Evolutionary conservation across 2,113 vertebrate genomes (phyloP).

Genomic region (Dasyurus viverrinus): DNA sequence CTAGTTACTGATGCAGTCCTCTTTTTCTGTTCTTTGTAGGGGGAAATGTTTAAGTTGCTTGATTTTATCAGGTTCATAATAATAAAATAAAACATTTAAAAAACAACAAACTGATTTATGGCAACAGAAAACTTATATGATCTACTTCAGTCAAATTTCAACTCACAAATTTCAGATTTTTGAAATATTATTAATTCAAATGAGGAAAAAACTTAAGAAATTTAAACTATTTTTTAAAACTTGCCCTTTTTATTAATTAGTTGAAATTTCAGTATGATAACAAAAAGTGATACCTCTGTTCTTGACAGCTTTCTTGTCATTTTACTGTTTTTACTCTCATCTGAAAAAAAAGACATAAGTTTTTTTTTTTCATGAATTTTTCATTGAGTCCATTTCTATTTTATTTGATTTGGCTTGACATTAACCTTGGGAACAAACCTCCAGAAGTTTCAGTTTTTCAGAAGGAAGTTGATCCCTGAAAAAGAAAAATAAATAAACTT

Average conservation of each 20-base stretch:
- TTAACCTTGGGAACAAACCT: conserved; percentile 19
- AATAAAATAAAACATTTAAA: not conserved
- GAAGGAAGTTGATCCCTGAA: conserved; percentile 14
- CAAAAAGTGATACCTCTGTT: not conserved
- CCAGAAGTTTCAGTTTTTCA: not conserved
- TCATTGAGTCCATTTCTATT: rapidly evolving
- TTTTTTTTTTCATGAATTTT: not conserved
- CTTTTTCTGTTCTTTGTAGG: not conserved
- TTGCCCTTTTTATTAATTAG: not conserved
- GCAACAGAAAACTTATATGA: not conserved
- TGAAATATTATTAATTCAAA: not conserved
- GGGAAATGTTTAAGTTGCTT: not conserved
- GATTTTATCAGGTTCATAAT: not conserved
- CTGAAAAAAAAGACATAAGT: not conserved
- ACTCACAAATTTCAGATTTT: not conserved
- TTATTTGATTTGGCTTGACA: not conserved
- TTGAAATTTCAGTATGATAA: not conserved
- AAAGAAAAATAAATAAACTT: too few species aligned
- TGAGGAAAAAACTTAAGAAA: not conserved
- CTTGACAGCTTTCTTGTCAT: not conserved
- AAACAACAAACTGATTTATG: not conserved
- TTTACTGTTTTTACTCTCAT: not conserved
- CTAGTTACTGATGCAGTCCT: not conserved
- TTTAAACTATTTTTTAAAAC: not conserved
- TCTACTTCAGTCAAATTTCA: not conserved